These are phyloP conservation scores for Podarcis siculus DNA, from an alignment of 2,797 vertebrate genomes.

Conservation along the genomic window DNA sequence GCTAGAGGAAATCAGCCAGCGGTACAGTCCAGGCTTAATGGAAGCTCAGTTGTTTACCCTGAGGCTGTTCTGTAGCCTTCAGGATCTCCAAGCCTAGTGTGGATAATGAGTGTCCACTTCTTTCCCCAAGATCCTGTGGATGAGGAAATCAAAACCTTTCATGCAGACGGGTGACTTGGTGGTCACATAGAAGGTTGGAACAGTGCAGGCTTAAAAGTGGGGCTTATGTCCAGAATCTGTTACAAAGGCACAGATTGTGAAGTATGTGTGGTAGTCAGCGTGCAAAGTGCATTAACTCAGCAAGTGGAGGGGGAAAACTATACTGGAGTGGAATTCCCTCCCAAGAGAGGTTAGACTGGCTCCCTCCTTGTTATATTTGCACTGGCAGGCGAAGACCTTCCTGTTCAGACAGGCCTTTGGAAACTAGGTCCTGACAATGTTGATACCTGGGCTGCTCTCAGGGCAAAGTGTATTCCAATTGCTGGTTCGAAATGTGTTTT, in stretches of 20 bases:
- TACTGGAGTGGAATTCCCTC: too few relatives aligned
- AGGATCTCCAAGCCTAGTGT: not conserved
- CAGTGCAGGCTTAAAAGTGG: not conserved
- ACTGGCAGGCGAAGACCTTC: too few relatives aligned
- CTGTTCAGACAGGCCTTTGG: too few relatives aligned
- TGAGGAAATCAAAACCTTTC: not conserved
- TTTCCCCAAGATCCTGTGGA: not conserved
- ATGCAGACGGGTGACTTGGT: not conserved
- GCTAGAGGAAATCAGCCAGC: not conserved
- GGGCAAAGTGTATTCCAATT: too few relatives aligned
- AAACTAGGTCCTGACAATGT: too few relatives aligned
- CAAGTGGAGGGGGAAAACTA: not conserved
- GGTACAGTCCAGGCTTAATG: not conserved
- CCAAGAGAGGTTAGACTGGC: too few relatives aligned
- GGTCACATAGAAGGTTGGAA: not conserved
- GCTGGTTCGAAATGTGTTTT: too few relatives aligned
- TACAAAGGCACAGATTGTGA: not conserved
- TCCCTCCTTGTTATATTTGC: too few relatives aligned
- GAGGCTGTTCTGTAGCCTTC: constrained; percentile 36
- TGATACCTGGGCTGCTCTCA: too few relatives aligned
- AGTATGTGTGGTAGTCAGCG: not conserved
- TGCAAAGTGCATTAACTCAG: not conserved
- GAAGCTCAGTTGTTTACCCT: not conserved
- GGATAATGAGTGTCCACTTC: constrained; percentile 7
- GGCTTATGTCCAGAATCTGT: not conserved